Evolutionary conservation across 2,797 vertebrate genomes (phyloP).

Genomic region (Galago senegalensis): DNA sequence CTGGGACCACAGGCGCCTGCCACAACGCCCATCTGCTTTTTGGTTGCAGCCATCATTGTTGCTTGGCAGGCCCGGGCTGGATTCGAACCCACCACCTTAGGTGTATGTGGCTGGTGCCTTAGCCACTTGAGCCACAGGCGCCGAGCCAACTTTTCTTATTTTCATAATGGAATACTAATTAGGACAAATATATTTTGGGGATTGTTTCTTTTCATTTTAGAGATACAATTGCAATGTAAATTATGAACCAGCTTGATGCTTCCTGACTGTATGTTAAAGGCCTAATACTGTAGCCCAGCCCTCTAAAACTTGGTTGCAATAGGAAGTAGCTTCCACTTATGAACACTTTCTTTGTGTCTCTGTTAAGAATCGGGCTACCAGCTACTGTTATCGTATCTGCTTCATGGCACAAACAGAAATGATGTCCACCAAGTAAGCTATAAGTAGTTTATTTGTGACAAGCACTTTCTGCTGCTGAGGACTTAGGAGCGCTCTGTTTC

Average conservation of each 20-base stretch:
- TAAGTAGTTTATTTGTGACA: constrained; percentile 71
- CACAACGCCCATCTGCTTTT: no score
- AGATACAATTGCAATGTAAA: neutral
- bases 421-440: constrained; percentile 44
- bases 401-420: neutral
- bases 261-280: constrained; percentile 6
- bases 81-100: no score
- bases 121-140: no score
- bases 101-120: no score
- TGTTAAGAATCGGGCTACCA: neutral
- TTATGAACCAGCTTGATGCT: constrained; percentile 28
- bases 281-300: neutral
- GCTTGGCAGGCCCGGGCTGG: no score
- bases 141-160: neutral
- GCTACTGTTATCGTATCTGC: neutral
- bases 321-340: constrained; percentile 19
- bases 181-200: constrained; percentile 7
- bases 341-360: constrained; percentile 28
- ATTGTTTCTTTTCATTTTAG: constrained; percentile 48
- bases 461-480: constrained; percentile 59
- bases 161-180: constrained; percentile 45
- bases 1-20: no score
- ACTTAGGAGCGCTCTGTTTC: constrained; percentile 49
- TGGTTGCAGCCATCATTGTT: no score
- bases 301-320: constrained; percentile 45